Evolutionary conservation across 2,888 invertebrate species (phyloP), one percentile per base, ranked within the genome.

Genomic region (Cheiracanthium punctorium): DNA sequence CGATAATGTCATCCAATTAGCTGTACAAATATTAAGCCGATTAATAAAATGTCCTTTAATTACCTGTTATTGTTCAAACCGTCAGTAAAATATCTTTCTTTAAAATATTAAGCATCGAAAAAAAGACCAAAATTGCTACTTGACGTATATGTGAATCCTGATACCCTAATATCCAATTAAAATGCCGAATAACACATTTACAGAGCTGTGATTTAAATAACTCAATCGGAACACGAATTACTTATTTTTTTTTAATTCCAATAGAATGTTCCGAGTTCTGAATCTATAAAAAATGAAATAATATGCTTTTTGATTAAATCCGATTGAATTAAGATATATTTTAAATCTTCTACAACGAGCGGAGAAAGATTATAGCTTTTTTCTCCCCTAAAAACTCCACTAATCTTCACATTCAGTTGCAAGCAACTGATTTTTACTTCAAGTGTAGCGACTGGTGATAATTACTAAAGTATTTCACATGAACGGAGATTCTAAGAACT

Each of bases 1-100:
- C 32, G 20, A 12, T 1, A 12, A 43, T 43, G 30, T 71, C 76
- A 82, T 82, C 82, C 82, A 82, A 82, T 82, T 82, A 82, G 72
- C 30, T 72, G 72, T 37, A 80, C 41, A 73, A 79, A 75, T 74
- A 4, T 10, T 82, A 82, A 82, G 29, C 76, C 43, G 82, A 71
- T 82, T 76, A 76, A 58, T 20, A 28, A 64, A 76, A 76, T 58
- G 32, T 41, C 73, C 64, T 58, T 75, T 82, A 82, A 82, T 82
- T 52, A 75, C 74, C 64, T 70, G 28, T 43, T 52, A 70, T 43
- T 82, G 73, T 48, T 67, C 28, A 67, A 24, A 64, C 32, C 32
- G 14, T 17, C 12, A 30, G 7, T 30, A 14, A 32, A 30, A 67
- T 12, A 67, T 30, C 17, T 14, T 29, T 1, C 29, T 37, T 37